A percentile compares a stretch with the other conserved stretches of the same genome.
Conservation (phyloP, 2,888 invertebrate species). For the Stenodema calcarata region DNA sequence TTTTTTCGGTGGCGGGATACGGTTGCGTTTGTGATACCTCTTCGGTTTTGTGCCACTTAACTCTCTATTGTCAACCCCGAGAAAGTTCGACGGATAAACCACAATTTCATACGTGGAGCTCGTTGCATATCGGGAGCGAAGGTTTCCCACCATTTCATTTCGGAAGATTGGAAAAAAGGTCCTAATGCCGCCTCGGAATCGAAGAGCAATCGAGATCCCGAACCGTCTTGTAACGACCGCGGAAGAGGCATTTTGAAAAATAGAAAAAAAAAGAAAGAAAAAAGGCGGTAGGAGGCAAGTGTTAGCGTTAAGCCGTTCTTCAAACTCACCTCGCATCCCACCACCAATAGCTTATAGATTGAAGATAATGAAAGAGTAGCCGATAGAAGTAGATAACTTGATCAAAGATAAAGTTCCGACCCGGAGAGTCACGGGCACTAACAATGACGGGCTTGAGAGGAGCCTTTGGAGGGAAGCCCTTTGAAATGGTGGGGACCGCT, state of each 20-base stretch:
- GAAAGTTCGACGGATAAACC: no score
- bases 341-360: constrained; percentile 42
- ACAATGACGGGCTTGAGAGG: constrained; percentile 38
- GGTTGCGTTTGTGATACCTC: no score
- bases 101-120: no score
- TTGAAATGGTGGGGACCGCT: constrained; percentile 29
- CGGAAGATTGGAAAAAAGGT: neutral
- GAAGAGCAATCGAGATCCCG: neutral
- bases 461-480: neutral
- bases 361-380: constrained; percentile 48
- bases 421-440: constrained; percentile 45
- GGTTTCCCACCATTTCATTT: constrained; percentile 6
- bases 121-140: neutral
- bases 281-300: neutral
- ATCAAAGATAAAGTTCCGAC: constrained; percentile 41
- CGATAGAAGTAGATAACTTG: constrained; percentile 42
- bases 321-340: constrained; percentile 28
- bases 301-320: constrained; percentile 19
- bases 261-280: no score
- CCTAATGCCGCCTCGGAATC: neutral
- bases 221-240: neutral
- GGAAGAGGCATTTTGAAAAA: neutral
- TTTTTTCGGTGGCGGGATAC: no score
- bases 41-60: no score
- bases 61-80: no score